Evolutionary conservation across 2,888 invertebrate species (phyloP), one percentile per base, ranked within the genome.

Genomic region (Yponomeuta plumbellus): DNA sequence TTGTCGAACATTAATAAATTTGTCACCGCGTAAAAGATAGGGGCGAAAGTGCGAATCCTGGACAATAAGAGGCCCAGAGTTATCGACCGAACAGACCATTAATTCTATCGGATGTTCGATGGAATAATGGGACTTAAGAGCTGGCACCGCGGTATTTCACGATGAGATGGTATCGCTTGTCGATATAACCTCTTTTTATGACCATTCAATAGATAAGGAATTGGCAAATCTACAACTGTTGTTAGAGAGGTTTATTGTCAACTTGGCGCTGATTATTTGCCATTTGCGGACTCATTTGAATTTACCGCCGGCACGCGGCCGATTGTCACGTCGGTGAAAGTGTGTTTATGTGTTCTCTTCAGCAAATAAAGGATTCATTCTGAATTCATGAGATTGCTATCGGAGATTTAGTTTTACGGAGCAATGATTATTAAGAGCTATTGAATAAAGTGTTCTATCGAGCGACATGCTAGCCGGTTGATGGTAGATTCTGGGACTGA

Each of bases 1-100:
- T 78, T 81, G 84, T 83, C 78, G 80, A 80, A 81, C 83, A 85
- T 84, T 85, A 88, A 89, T 90, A 91, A 91, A 91, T 90, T 91
- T 90, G 90, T 90, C 90, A 81, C 80, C 80, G 77, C 77, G 79
- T 80, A 84, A 85, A 81, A 86, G 90, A 88, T 88, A 88, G 85
- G 86, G 77, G 81, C 84, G 80, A 81, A 80, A 84, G 85, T 85
- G 84, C 81, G 84, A 84, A 80, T 80, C 80, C 76, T 77, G 84
- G 85, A 90, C 90, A 91, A 91, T 90, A 85, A 89, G 84, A 78
- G 73, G 77, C 77, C 73, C 79, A 88, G 88, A 91, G 80, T 89
- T 90, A 91, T 88, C 74, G 81, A 80, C 68, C 73, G 78, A 84
- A 84, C 83, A 80, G 81, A 73, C 85, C 89, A 91, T 90, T 90